These are phyloP conservation scores for Lophochroa leadbeateri DNA, from an alignment of 2,113 vertebrate species.

Conservation along the genomic window DNA sequence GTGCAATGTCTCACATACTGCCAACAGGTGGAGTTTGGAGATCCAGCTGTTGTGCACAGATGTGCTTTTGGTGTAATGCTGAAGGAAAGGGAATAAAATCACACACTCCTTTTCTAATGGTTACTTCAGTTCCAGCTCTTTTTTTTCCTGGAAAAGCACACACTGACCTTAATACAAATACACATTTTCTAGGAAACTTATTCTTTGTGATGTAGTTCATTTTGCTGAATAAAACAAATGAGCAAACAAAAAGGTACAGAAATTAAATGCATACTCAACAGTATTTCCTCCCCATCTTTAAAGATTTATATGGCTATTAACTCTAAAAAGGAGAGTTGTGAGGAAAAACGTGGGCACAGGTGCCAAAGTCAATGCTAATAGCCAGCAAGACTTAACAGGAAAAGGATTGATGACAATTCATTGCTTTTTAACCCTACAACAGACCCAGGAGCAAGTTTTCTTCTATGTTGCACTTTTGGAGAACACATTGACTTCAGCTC, in stretches of 20 bases:
- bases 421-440: neutral
- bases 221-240: neutral
- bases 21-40: conserved; percentile 11
- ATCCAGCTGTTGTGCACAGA: conserved; percentile 36
- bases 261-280: neutral
- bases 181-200: neutral
- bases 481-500: neutral
- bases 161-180: neutral
- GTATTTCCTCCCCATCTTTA: neutral
- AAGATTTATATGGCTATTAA: neutral
- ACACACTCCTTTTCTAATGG: neutral
- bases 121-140: neutral
- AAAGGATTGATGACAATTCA: neutral
- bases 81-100: neutral
- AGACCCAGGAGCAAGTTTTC: neutral
- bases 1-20: neutral
- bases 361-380: neutral
- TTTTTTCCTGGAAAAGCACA: neutral
- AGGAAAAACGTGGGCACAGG: neutral
- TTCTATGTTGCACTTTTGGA: neutral
- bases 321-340: neutral
- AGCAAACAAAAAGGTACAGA: neutral
- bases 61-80: neutral
- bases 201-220: neutral
- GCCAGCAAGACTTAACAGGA: neutral